Percentiles rank a stretch among this genome's conserved stretches.
These are phyloP conservation scores for Macrophya annulata DNA, from an alignment of 2,888 invertebrate species.

Conservation along the genomic window DNA sequence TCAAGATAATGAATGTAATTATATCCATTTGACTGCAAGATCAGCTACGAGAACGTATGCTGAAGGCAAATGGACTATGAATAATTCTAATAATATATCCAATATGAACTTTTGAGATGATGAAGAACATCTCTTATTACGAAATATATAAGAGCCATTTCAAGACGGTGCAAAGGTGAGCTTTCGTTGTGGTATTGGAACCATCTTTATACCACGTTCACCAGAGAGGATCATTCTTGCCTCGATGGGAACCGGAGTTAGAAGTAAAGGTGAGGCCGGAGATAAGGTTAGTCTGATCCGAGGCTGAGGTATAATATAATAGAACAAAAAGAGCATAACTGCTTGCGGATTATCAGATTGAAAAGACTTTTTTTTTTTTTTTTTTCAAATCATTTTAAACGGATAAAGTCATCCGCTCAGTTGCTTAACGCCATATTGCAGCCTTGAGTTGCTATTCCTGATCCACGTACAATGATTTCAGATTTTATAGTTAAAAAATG, in stretches of 20 bases:
- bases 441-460: background rate
- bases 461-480: background rate
- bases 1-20: slow-evolving; percentile 5
- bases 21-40: background rate
- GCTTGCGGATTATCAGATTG: slow-evolving; percentile 13
- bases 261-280: slow-evolving; percentile 17
- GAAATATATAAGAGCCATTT: background rate
- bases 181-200: slow-evolving; percentile 17
- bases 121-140: background rate
- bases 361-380: slow-evolving; percentile 11
- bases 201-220: slow-evolving; percentile 3
- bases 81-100: background rate
- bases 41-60: background rate
- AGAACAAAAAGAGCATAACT: slow-evolving; percentile 2
- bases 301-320: background rate
- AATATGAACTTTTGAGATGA: slow-evolving; percentile 39
- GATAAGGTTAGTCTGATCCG: slow-evolving; percentile 6
- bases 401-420: background rate
- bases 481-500: background rate
- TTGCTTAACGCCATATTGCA: background rate
- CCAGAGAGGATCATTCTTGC: slow-evolving; percentile 2
- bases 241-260: slow-evolving; percentile 40
- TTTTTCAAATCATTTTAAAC: background rate
- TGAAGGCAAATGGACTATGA: background rate
- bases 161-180: slow-evolving; percentile 48